phyloP scores from a whole-genome alignment of 2,113 vertebrate genomes.

The Rhizomys pruinosus region DNA sequence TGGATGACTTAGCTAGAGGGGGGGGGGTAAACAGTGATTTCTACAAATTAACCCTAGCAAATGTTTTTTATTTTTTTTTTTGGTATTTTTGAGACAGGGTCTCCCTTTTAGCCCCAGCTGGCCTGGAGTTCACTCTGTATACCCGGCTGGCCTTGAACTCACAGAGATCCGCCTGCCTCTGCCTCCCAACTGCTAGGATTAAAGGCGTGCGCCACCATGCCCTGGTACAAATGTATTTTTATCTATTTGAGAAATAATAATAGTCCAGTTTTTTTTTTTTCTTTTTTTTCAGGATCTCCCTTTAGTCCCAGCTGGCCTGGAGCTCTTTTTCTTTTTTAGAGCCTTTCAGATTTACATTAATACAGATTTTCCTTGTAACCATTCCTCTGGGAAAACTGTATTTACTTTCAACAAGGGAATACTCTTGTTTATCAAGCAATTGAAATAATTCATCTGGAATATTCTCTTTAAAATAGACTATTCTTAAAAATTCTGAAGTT shows the following conservation, averaged over 20 bases:
- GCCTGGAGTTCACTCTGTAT: too few species aligned
- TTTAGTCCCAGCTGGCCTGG: too few species aligned
- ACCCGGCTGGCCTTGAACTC: too few species aligned
- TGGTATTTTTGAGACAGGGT: too few species aligned
- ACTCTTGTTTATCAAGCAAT: conserved; percentile 48
- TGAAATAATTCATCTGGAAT: conserved; percentile 49
- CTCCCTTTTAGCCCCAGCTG: too few species aligned
- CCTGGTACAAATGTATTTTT: too few species aligned
- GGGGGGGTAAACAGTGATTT: background rate
- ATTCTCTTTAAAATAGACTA: conserved; percentile 11
- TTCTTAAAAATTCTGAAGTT: background rate
- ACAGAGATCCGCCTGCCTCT: too few species aligned
- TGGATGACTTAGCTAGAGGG: background rate
- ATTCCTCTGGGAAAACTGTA: background rate
- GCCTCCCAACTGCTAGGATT: too few species aligned
- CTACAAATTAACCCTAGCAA: background rate
- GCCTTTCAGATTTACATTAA: background rate
- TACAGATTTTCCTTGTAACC: conserved; percentile 26
- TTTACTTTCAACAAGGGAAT: conserved; percentile 53
- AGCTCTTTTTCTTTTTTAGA: background rate
- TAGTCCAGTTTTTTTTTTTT: background rate
- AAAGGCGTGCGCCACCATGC: too few species aligned
- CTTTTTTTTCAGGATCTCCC: too few species aligned
- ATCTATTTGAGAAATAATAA: conserved; percentile 28
- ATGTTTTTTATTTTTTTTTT: conserved; percentile 41